A percentile compares a stretch with the other conserved stretches of the same genome.
phyloP scores from a whole-genome alignment of 2,797 vertebrate species.

The Artibeus jamaicensis region DNA sequence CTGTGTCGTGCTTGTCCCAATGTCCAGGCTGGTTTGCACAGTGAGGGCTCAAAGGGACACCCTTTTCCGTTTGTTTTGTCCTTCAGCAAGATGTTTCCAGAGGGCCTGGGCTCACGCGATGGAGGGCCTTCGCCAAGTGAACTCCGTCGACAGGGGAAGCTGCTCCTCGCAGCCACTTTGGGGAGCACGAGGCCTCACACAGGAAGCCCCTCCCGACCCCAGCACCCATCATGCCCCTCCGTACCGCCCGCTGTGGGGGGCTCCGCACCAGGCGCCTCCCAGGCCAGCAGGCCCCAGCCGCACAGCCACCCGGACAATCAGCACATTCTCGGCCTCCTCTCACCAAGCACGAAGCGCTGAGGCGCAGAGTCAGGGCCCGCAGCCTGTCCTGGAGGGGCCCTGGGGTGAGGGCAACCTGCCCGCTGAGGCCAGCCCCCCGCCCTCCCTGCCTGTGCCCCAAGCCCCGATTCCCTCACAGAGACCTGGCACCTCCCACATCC shows the following conservation, averaged over 20 bases:
- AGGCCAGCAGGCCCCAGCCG: rapidly evolving
- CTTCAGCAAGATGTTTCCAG: neutral
- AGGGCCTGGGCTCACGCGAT: rapidly evolving
- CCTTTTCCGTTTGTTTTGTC: no score
- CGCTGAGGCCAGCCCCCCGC: no score
- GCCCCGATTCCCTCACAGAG: neutral
- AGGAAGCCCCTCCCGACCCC: neutral
- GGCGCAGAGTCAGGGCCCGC: rapidly evolving
- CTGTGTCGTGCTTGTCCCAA: neutral
- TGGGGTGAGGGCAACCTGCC: neutral
- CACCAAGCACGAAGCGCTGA: rapidly evolving
- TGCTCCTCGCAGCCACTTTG: rapidly evolving
- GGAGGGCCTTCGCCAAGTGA: neutral
- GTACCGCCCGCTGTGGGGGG: rapidly evolving
- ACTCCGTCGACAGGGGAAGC: no score
- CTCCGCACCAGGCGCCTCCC: rapidly evolving
- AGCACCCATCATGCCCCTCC: rapidly evolving
- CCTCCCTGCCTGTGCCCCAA: rapidly evolving
- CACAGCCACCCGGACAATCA: rapidly evolving
- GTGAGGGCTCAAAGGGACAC: rapidly evolving
- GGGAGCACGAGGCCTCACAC: rapidly evolving
- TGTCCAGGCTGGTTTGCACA: rapidly evolving
- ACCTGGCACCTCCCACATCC: neutral
- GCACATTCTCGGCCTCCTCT: rapidly evolving
- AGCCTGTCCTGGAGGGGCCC: neutral